Conservation (phyloP, 1,140 invertebrate genomes). For the Galendromus occidentalis region DNA sequence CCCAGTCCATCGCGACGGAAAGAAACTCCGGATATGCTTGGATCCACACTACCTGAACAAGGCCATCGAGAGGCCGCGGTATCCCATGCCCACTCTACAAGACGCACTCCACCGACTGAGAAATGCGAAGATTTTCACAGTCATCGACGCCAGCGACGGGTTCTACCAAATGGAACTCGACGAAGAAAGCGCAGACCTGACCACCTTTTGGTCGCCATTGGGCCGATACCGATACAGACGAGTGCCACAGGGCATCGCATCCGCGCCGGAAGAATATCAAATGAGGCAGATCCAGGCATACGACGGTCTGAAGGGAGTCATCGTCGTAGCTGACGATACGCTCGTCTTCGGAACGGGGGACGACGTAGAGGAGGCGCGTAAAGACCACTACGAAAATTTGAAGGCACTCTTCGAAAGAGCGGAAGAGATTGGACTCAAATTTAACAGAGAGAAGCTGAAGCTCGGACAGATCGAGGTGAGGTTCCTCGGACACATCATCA, state of each 20-base stretch:
- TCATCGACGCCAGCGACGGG: slow-evolving; percentile 3
- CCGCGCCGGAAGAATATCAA: background rate
- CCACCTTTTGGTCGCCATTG: background rate
- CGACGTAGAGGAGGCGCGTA: background rate
- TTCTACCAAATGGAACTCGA: background rate
- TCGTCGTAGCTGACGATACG: background rate
- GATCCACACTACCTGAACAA: no score
- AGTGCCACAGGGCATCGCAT: background rate
- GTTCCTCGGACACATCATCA: slow-evolving; percentile 16
- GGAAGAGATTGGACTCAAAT: slow-evolving; percentile 8
- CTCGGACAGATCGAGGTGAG: slow-evolving; percentile 9
- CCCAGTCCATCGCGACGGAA: background rate
- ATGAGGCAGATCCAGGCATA: no score
- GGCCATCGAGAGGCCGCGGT: background rate
- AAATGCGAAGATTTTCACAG: slow-evolving; percentile 12
- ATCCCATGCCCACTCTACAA: background rate
- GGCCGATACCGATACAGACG: background rate
- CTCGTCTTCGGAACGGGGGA: background rate
- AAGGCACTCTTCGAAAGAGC: slow-evolving; percentile 1
- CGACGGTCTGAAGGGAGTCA: no score
- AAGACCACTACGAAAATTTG: slow-evolving; percentile 14
- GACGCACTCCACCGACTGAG: background rate
- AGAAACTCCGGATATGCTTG: no score
- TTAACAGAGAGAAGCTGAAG: slow-evolving; percentile 15
- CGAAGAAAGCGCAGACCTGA: no score